A percentile compares a stretch with the other conserved stretches of the same genome.
These are phyloP conservation scores for Musca domestica DNA, from an alignment of 1,140 invertebrate species.

Conservation along the genomic window DNA sequence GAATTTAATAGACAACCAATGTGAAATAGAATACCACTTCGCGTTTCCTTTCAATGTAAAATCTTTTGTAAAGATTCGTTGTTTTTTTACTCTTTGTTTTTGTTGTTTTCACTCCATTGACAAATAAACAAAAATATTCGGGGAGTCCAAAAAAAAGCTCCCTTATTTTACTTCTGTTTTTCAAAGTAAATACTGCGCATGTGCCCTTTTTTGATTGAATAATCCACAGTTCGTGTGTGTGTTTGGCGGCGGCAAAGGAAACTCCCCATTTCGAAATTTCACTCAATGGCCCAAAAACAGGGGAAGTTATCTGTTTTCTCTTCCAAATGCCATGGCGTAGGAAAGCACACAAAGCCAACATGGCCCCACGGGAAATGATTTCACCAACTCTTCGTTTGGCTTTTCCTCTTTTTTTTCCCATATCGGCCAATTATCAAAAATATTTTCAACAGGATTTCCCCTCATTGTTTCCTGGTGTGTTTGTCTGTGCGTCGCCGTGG, in stretches of 20 bases:
- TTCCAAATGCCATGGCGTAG: not conserved
- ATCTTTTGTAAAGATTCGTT: not conserved
- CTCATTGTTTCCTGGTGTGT: conserved; percentile 7
- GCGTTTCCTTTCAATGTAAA: too few relatives aligned
- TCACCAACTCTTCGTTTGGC: not conserved
- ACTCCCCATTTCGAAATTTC: not conserved
- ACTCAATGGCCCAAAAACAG: not conserved
- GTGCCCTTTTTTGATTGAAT: conserved; percentile 10
- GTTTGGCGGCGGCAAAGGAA: not conserved
- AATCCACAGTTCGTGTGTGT: too few relatives aligned
- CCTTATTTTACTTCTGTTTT: conserved; percentile 4
- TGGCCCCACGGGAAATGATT: not conserved
- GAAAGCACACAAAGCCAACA: not conserved
- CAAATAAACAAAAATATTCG: not conserved
- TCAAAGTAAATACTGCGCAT: not conserved
- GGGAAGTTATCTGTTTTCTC: conserved; percentile 9
- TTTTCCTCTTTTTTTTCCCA: not conserved
- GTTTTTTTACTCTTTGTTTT: not conserved
- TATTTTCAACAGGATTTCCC: conserved; percentile 21
- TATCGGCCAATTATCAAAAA: conserved; percentile 15
- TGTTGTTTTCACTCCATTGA: not conserved
- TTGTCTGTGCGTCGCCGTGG: not conserved
- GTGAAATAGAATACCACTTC: too few relatives aligned
- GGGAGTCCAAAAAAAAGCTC: not conserved
- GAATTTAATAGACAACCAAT: too few relatives aligned